Evolutionary conservation across 2,888 invertebrate genomes (phyloP).

Genomic region (Caenorhabditis macrosperma): DNA sequence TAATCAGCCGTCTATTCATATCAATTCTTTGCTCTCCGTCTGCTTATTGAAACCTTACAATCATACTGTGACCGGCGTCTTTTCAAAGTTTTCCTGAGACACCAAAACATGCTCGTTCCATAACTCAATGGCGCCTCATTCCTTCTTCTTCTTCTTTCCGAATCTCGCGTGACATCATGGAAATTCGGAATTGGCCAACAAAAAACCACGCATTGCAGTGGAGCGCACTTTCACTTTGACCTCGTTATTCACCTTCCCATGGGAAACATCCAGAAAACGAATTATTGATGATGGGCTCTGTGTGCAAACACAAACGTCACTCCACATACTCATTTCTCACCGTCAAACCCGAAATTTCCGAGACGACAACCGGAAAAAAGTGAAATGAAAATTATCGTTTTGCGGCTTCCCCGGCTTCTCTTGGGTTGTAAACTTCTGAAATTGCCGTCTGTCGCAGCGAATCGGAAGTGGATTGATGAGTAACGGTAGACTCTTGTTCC

Average conservation of each 20-base stretch:
- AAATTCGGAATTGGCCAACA: neutral
- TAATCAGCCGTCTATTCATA: constrained; percentile 35
- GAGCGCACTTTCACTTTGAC: no score
- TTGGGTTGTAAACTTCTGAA: neutral
- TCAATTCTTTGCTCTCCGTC: constrained; percentile 8
- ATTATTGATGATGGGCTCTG: neutral
- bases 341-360: neutral
- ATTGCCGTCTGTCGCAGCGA: neutral
- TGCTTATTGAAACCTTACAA: constrained; percentile 36
- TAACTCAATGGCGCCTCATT: neutral
- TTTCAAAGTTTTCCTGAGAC: neutral
- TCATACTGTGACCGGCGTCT: neutral
- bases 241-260: neutral
- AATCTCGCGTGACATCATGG: neutral
- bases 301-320: neutral
- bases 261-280: neutral
- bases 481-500: neutral
- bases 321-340: neutral
- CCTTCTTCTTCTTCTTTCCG: no score
- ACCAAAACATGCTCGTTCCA: neutral
- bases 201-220: neutral
- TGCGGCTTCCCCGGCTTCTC: neutral
- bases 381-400: neutral
- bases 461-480: neutral
- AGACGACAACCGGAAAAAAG: neutral